Evolutionary conservation across 2,113 vertebrate species (phyloP).

Genomic region (Psammodynastes pulverulentus): DNA sequence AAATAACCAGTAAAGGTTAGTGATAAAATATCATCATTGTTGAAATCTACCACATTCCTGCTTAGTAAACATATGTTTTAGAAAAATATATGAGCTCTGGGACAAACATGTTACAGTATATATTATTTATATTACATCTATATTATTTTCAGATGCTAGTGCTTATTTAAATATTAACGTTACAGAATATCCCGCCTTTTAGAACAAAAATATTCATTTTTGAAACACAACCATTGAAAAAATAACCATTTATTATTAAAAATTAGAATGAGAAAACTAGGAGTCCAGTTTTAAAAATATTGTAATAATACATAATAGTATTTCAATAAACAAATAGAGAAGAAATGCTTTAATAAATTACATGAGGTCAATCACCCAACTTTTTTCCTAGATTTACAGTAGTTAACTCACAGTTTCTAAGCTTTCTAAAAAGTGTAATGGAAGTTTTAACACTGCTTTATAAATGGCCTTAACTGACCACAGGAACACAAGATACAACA

Average conservation of each 20-base stretch:
- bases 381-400: background rate
- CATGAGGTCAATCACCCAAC: background rate
- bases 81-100: background rate
- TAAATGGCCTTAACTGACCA: background rate
- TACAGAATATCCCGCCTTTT: slow-evolving; percentile 34
- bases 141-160: slow-evolving; percentile 47
- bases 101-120: background rate
- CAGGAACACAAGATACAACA: background rate
- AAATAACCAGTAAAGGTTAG: background rate
- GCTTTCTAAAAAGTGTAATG: background rate
- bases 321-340: background rate
- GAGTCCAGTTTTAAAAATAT: background rate
- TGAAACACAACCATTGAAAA: slow-evolving; percentile 29
- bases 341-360: background rate
- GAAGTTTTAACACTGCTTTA: background rate
- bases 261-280: background rate
- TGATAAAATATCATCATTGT: slow-evolving; percentile 7
- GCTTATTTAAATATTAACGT: slow-evolving; percentile 54
- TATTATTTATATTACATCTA: slow-evolving; percentile 39
- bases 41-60: background rate
- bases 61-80: slow-evolving; percentile 15
- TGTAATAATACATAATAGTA: background rate
- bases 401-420: no score
- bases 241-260: background rate
- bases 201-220: slow-evolving; percentile 38